Conservation (phyloP, 2,797 vertebrate genomes). For the Anguilla pacifica region DNA sequence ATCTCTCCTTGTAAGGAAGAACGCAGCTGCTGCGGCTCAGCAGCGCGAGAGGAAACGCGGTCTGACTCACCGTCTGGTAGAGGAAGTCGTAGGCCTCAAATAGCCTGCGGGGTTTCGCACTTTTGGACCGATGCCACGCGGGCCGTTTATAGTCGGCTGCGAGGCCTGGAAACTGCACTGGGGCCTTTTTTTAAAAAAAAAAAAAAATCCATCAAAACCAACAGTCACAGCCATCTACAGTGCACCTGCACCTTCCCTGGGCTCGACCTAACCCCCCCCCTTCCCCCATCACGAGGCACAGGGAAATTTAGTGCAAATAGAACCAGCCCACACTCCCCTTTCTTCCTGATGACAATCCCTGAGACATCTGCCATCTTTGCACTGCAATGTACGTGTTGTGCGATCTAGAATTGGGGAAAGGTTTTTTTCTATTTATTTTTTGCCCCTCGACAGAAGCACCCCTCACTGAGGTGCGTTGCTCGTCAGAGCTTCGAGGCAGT, state of each 20-base stretch:
- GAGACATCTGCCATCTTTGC: not conserved
- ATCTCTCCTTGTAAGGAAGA: slow-evolving; percentile 73
- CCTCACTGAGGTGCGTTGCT: not conserved
- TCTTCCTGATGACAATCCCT: not conserved
- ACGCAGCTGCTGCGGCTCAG: slow-evolving; percentile 70
- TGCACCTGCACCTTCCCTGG: not conserved
- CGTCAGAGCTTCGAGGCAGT: not conserved
- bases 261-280: not conserved
- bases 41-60: slow-evolving; percentile 81
- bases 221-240: slow-evolving; percentile 33
- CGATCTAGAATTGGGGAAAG: no score
- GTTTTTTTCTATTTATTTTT: not conserved
- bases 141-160: not conserved
- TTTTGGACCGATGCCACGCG: not conserved
- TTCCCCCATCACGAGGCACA: slow-evolving; percentile 20
- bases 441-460: not conserved
- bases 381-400: not conserved
- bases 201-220: slow-evolving; percentile 16
- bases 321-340: not conserved
- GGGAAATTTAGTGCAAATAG: slow-evolving; percentile 36
- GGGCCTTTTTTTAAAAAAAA: not conserved
- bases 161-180: not conserved
- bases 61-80: slow-evolving; percentile 75
- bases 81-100: slow-evolving; percentile 66
- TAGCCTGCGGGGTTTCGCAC: not conserved